phyloP scores from a whole-genome alignment of 2,797 vertebrate genomes.

The Ceryle rudis region DNA sequence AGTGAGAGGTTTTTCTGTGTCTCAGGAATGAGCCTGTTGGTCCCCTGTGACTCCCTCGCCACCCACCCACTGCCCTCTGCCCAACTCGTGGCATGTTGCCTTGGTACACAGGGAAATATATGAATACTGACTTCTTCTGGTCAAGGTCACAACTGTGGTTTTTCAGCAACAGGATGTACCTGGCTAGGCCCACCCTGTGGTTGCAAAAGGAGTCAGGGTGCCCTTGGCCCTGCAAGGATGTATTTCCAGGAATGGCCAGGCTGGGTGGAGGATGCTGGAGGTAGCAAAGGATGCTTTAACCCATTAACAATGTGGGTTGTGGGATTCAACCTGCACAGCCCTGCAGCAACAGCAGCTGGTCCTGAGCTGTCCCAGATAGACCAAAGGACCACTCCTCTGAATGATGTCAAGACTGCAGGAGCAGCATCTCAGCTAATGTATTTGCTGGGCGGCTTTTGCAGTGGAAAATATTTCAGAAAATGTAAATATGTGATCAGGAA shows the following conservation, averaged over 20 bases:
- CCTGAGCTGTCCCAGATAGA: not conserved
- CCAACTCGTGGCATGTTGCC: rapidly evolving
- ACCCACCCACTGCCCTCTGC: rapidly evolving
- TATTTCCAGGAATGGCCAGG: not conserved
- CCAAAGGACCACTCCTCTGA: not conserved
- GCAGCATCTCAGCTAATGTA: not conserved
- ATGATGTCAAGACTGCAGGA: not conserved
- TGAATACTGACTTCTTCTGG: not conserved
- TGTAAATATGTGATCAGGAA: not conserved
- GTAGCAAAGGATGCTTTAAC: not conserved
- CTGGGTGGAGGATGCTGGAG: not conserved
- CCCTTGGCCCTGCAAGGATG: not conserved
- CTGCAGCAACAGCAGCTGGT: not conserved
- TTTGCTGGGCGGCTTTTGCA: not conserved
- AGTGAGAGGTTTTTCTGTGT: not conserved
- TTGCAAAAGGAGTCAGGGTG: not conserved
- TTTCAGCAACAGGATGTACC: not conserved
- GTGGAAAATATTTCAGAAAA: not conserved
- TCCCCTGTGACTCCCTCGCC: rapidly evolving
- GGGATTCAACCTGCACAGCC: not conserved
- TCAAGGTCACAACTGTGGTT: not conserved
- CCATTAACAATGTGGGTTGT: not conserved
- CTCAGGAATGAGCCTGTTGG: not conserved
- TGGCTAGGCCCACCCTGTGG: not conserved
- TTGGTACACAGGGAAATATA: not conserved